Evolutionary conservation across 2,888 invertebrate genomes (phyloP), one percentile per base, ranked within the genome.

Genomic region (Idaea straminata): DNA sequence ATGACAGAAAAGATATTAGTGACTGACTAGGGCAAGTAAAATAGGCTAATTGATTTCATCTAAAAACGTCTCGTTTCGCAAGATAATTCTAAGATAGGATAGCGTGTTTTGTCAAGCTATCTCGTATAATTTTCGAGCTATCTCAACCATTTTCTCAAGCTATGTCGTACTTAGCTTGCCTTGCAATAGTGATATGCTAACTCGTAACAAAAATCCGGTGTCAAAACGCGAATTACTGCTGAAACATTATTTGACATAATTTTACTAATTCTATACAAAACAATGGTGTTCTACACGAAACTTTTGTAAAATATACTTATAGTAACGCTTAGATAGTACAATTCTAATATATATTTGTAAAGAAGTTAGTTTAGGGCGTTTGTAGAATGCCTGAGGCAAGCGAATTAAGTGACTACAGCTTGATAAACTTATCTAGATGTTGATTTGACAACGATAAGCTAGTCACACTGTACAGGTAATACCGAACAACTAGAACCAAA

Each of bases 121-220:
- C 25, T 25, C 25, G 25, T 2, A 25, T 25, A 25, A 25, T 25
- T 25, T 25, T 25, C 25, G 25, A 25, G 25, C 25, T 47, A 13
- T 47, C 7, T 10, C 10, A 7, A 47, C n/a, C n/a, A 47, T 47
- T 3, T 10, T 47, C 3, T 47, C 7, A 47, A 10, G 10, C 47
- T 13, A 47, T 10, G 10, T 7, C 13, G 47, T 47, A 13, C 13
- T 10, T 7, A 7, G 13, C 47, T 47, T 47, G 13, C 13, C 47
- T 47, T 47, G 47, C 47, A 4, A 13, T 47, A 47, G 6, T 88
- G 89, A 89, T 89, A 89, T 89, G 89, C 87, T 83, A 82, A 78
- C 74, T 72, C 84, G 84, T 83, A 82, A 84, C 81, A 73, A 74
- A 71, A 73, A 63, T 68, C 68, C 72, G 74, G 70, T 7, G 47